These are phyloP conservation scores for Melitaea cinxia DNA, from an alignment of 1,140 invertebrate species.

Conservation along the genomic window DNA sequence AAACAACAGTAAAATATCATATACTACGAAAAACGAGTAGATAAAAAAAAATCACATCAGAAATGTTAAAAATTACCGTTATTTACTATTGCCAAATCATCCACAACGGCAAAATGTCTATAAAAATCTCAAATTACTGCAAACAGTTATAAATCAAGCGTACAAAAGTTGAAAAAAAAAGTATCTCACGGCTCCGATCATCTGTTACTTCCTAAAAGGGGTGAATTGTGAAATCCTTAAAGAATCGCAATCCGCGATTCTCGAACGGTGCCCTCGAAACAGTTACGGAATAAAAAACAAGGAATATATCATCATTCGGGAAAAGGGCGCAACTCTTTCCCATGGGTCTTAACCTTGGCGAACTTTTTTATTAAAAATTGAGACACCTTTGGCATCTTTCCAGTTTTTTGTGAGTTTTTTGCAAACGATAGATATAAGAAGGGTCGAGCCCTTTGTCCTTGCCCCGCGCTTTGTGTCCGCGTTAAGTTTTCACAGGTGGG, in stretches of 20 bases:
- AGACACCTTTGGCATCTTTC: slow-evolving; percentile 81
- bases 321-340: slow-evolving; percentile 77
- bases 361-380: slow-evolving; percentile 74
- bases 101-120: slow-evolving; percentile 56
- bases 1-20: no score
- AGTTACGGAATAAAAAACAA: slow-evolving; percentile 60
- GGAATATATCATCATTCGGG: slow-evolving; percentile 65
- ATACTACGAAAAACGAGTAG: no score
- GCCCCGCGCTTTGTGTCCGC: slow-evolving; percentile 54
- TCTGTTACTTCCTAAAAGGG: slow-evolving; percentile 74
- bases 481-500: slow-evolving; percentile 74
- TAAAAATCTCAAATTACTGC: slow-evolving; percentile 80
- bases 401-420: slow-evolving; percentile 69
- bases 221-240: slow-evolving; percentile 61
- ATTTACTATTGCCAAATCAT: slow-evolving; percentile 51
- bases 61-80: slow-evolving; percentile 52
- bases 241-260: slow-evolving; percentile 15
- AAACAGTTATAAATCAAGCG: slow-evolving; percentile 79
- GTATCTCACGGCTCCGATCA: slow-evolving; percentile 74
- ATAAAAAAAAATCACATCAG: neutral
- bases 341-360: slow-evolving; percentile 79
- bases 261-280: slow-evolving; percentile 60
- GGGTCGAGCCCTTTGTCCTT: slow-evolving; percentile 66
- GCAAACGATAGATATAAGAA: slow-evolving; percentile 44
- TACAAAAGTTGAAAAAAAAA: slow-evolving; percentile 57